phyloP scores from a whole-genome alignment of 2,797 vertebrate genomes.

The Sebastes oblongus region DNA sequence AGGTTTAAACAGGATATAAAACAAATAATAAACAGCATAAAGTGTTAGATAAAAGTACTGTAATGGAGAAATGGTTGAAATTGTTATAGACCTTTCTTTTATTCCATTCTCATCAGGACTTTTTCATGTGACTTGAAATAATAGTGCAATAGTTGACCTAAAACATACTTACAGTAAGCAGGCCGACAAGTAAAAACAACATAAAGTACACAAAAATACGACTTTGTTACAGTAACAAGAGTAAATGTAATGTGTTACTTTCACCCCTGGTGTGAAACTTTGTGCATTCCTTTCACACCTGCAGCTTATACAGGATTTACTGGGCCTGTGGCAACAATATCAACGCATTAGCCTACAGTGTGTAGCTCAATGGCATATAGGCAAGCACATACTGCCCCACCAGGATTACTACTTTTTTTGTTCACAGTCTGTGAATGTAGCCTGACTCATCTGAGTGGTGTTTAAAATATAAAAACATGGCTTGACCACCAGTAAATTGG shows the following conservation, averaged over 20 bases:
- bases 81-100: background rate
- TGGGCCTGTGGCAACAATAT: background rate
- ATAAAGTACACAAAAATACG: background rate
- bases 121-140: background rate
- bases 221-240: background rate
- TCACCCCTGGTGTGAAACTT: no score
- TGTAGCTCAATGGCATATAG: background rate
- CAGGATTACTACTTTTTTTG: no score
- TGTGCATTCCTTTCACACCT: background rate
- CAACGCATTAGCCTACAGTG: background rate
- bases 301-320: background rate
- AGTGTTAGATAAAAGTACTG: background rate
- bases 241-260: no score
- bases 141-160: background rate
- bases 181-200: background rate
- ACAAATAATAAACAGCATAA: background rate
- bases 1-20: background rate
- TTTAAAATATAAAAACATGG: no score
- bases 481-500: no score
- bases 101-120: background rate
- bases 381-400: no score
- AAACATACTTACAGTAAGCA: background rate
- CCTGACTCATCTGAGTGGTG: no score
- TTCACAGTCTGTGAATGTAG: no score
- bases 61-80: background rate